Evolutionary conservation across 2,888 invertebrate species (phyloP).

Genomic region (Psylliodes chrysocephalus): DNA sequence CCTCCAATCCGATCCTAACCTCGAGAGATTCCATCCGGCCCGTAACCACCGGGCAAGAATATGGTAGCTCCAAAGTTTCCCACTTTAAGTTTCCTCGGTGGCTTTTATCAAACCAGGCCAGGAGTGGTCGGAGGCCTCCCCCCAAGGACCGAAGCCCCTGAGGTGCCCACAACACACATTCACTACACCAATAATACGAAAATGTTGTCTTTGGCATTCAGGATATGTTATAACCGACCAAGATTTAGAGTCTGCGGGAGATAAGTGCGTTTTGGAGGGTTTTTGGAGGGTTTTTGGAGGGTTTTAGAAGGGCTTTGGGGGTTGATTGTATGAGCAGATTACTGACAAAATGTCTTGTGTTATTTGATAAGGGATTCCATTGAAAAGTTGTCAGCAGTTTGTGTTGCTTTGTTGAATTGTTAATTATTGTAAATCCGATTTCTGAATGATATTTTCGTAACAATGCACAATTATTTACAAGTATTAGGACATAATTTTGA

Average conservation of each 20-base stretch:
- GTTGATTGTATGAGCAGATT: slow-evolving; percentile 12
- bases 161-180: slow-evolving; percentile 34
- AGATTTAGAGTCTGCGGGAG: slow-evolving; percentile 23
- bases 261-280: slow-evolving; percentile 23
- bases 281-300: too few relatives aligned
- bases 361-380: slow-evolving; percentile 8
- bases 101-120: slow-evolving; percentile 33
- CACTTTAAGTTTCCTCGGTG: slow-evolving; percentile 21
- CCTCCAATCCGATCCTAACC: not conserved
- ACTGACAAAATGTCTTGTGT: not conserved
- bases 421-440: too few relatives aligned
- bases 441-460: too few relatives aligned
- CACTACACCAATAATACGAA: slow-evolving; percentile 32
- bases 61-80: slow-evolving; percentile 6
- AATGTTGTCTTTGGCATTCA: slow-evolving; percentile 38
- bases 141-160: not conserved
- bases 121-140: slow-evolving; percentile 21
- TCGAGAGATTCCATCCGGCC: not conserved
- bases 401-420: too few relatives aligned
- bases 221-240: slow-evolving; percentile 29
- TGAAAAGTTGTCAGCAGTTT: not conserved
- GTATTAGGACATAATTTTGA: too few relatives aligned
- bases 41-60: slow-evolving; percentile 9
- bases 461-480: too few relatives aligned
- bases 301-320: slow-evolving; percentile 1